These are phyloP conservation scores for Notechis scutatus DNA, from an alignment of 2,113 vertebrate species.

Conservation along the genomic window DNA sequence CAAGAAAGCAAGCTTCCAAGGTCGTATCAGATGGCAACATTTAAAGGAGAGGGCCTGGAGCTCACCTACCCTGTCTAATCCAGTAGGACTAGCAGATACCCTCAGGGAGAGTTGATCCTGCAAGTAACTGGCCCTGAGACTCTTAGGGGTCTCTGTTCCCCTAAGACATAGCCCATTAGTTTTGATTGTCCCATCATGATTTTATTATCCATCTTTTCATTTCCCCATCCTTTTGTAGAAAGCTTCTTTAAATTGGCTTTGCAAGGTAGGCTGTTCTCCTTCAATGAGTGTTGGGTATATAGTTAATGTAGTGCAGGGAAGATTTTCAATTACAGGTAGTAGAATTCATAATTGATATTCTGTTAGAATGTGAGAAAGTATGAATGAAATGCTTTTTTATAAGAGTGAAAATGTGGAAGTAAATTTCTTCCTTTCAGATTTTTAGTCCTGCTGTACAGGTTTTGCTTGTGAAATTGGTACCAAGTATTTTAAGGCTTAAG, in stretches of 20 bases:
- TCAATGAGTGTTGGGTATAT: not conserved
- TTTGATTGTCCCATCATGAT: not conserved
- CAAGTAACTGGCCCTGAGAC: not conserved
- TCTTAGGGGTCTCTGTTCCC: not conserved
- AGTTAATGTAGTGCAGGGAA: not conserved
- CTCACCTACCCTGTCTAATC: not conserved
- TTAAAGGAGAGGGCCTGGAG: not conserved
- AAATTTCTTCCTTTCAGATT: not conserved
- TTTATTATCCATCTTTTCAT: not conserved
- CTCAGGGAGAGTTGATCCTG: not conserved
- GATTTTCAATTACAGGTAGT: not conserved
- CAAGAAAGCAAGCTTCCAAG: not conserved
- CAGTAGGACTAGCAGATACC: not conserved
- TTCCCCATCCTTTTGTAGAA: not conserved
- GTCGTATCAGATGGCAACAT: not conserved
- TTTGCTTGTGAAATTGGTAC: not conserved
- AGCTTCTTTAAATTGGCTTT: not conserved
- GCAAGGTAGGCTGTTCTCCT: not conserved
- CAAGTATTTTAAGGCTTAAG: not conserved
- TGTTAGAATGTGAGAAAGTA: not conserved
- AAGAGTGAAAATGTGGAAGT: not conserved
- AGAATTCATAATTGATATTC: not conserved
- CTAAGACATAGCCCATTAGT: not conserved
- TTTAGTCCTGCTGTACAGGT: not conserved
- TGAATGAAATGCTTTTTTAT: not conserved